phyloP scores from a whole-genome alignment of 2,113 vertebrate genomes.

The Mohoua ochrocephala region DNA sequence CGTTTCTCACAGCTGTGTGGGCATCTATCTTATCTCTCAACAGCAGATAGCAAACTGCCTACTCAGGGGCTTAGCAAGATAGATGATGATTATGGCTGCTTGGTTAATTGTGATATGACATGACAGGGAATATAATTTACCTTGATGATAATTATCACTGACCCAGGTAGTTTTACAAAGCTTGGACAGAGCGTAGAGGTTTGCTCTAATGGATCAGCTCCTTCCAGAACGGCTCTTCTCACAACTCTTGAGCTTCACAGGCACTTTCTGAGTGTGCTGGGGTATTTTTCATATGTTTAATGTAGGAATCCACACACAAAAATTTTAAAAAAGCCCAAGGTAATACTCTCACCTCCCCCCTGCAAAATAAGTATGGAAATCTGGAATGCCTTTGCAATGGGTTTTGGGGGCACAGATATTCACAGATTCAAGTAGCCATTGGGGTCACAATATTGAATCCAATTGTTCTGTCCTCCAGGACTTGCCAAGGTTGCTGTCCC shows the following conservation, averaged over 20 bases:
- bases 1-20: neutral
- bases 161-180: constrained; percentile 17
- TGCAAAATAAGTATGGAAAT: neutral
- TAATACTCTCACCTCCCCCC: neutral
- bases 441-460: neutral
- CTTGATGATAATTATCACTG: constrained; percentile 44
- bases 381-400: neutral
- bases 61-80: neutral
- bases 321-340: neutral
- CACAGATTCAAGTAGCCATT: neutral
- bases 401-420: neutral
- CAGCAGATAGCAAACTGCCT: neutral
- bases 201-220: neutral
- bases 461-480: neutral
- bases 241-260: neutral
- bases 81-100: neutral
- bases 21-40: neutral
- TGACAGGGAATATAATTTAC: constrained; percentile 37
- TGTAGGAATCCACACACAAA: neutral
- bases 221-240: neutral
- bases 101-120: constrained; percentile 48
- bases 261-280: neutral
- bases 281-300: neutral
- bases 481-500: neutral
- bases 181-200: neutral